Evolutionary conservation across 2,888 invertebrate species (phyloP).

Genomic region (Lordiphosa fenestrarum): DNA sequence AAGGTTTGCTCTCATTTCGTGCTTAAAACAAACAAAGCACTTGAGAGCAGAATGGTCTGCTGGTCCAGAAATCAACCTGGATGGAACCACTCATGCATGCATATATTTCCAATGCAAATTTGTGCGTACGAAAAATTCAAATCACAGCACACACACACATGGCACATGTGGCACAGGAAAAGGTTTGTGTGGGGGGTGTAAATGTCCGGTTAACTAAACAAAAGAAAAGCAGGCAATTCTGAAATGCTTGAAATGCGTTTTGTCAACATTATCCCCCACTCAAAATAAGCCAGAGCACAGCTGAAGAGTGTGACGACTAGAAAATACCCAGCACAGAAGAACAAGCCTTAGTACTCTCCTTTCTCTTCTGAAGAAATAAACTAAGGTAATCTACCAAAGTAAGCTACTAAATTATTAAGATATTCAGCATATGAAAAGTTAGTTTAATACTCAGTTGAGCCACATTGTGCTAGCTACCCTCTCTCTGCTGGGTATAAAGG

Average conservation of each 20-base stretch:
- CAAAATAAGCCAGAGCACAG: slow-evolving; percentile 19
- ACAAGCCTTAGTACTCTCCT: too few relatives aligned
- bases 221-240: slow-evolving; percentile 52
- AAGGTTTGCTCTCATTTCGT: slow-evolving; percentile 8
- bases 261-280: slow-evolving; percentile 71
- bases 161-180: slow-evolving; percentile 6
- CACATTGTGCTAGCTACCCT: too few relatives aligned
- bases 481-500: too few relatives aligned
- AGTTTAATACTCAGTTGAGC: too few relatives aligned
- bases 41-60: not conserved
- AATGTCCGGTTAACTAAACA: slow-evolving; percentile 54
- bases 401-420: too few relatives aligned
- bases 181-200: slow-evolving; percentile 15
- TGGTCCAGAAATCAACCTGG: not conserved
- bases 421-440: too few relatives aligned
- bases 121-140: slow-evolving; percentile 37
- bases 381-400: too few relatives aligned
- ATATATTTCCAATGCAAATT: slow-evolving; percentile 42
- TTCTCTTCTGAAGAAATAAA: too few relatives aligned
- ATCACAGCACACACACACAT: slow-evolving; percentile 37
- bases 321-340: too few relatives aligned
- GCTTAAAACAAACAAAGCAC: slow-evolving; percentile 2
- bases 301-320: slow-evolving; percentile 6
- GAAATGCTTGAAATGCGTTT: slow-evolving; percentile 77
- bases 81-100: slow-evolving; percentile 14